phyloP scores from a whole-genome alignment of 2,113 vertebrate species.

The Thomomys bottae region DNA sequence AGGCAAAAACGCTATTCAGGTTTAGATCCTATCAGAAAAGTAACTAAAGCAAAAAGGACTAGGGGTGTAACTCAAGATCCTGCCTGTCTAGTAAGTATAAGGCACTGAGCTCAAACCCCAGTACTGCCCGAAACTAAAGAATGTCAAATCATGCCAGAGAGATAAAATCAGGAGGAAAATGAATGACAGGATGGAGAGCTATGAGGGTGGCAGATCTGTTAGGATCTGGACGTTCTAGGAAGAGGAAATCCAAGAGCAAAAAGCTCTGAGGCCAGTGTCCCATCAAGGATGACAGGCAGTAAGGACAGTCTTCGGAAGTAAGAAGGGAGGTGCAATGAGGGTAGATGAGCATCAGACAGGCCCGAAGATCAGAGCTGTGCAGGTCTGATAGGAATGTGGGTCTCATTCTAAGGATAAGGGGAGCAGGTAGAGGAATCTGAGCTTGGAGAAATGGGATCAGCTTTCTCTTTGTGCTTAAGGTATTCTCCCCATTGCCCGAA shows the following conservation, averaged over 20 bases:
- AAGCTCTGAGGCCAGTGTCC: neutral
- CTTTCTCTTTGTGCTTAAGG: neutral
- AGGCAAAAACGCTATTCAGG: too few relatives aligned
- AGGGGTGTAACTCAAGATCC: too few relatives aligned
- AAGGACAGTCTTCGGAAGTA: neutral
- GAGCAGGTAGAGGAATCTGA: neutral
- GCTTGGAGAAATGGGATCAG: neutral
- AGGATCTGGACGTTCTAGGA: neutral
- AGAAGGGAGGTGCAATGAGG: neutral
- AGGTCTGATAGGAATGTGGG: neutral
- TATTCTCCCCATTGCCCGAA: neutral
- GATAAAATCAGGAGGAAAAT: neutral
- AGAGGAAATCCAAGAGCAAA: conserved; percentile 1
- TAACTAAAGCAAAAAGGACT: too few relatives aligned
- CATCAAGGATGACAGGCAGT: neutral
- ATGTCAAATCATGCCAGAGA: neutral
- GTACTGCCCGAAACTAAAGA: too few relatives aligned
- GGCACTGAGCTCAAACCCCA: too few relatives aligned
- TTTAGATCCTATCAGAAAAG: too few relatives aligned
- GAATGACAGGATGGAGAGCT: neutral
- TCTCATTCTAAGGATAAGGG: neutral
- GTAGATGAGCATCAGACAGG: neutral
- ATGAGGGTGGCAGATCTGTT: neutral
- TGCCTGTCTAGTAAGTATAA: too few relatives aligned
- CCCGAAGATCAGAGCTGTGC: neutral